These are phyloP conservation scores for Probosciger aterrimus DNA, from an alignment of 2,113 vertebrate species.

Conservation along the genomic window DNA sequence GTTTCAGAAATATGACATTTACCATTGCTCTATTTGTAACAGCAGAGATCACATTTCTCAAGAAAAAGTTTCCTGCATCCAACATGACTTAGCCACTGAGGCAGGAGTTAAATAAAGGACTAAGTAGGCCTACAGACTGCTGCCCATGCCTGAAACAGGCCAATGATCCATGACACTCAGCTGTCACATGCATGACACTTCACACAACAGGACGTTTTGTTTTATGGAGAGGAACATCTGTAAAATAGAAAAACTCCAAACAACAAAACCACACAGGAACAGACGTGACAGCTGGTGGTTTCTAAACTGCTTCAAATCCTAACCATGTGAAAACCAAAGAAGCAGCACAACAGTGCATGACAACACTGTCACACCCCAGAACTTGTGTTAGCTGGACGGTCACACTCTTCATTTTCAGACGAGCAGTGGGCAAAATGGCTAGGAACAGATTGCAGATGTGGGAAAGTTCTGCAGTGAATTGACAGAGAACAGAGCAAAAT, in stretches of 20 bases:
- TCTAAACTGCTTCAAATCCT: background rate
- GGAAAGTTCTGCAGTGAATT: background rate
- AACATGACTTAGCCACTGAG: background rate
- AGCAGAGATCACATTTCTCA: background rate
- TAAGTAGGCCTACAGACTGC: background rate
- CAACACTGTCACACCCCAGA: background rate
- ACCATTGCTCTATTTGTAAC: background rate
- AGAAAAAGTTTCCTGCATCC: background rate
- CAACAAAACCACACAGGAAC: background rate
- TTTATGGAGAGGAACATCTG: background rate
- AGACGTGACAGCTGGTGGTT: background rate
- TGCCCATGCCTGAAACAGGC: background rate
- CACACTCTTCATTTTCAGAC: background rate
- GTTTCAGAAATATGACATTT: background rate
- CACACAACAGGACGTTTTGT: fast-evolving
- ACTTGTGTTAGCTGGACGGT: background rate
- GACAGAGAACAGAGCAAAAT: background rate
- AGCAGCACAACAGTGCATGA: background rate
- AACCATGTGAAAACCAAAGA: background rate
- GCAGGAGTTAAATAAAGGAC: background rate
- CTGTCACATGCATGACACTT: background rate
- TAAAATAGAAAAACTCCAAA: background rate
- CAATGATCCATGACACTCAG: background rate
- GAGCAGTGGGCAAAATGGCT: background rate
- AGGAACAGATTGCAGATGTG: background rate